Evolutionary conservation across 2,888 invertebrate genomes (phyloP).

Genomic region (Tiliacea citrago): DNA sequence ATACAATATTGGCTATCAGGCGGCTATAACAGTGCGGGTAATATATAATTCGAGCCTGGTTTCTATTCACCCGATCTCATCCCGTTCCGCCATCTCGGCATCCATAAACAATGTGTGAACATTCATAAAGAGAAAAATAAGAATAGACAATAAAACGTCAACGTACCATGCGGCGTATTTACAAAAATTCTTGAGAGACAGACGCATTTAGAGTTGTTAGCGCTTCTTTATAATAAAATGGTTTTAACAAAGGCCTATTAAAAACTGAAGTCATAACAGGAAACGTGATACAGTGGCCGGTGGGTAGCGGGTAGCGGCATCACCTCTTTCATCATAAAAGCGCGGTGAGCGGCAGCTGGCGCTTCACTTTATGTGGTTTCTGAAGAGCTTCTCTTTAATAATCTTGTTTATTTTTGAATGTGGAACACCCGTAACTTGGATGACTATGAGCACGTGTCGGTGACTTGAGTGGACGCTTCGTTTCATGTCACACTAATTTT

Average conservation of each 20-base stretch:
- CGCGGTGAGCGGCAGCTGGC: constrained; percentile 88
- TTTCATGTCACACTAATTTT: constrained; percentile 63
- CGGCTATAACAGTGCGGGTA: constrained; percentile 43
- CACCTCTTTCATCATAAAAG: constrained; percentile 88
- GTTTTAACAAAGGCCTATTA: constrained; percentile 86
- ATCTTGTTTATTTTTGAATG: constrained; percentile 88
- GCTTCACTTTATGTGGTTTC: constrained; percentile 88
- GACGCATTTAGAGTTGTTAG: constrained; percentile 83
- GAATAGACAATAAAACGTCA: constrained; percentile 78
- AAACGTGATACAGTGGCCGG: constrained; percentile 87
- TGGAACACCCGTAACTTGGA: constrained; percentile 85
- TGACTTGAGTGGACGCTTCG: constrained; percentile 61
- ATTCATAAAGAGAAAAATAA: constrained; percentile 75
- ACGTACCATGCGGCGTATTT: constrained; percentile 73
- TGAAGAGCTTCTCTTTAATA: constrained; percentile 87
- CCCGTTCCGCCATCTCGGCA: constrained; percentile 62
- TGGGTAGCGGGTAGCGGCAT: constrained; percentile 74
- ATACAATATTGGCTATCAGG: constrained; percentile 56
- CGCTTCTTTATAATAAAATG: constrained; percentile 85
- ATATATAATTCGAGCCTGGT: constrained; percentile 60
- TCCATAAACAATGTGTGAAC: constrained; percentile 76
- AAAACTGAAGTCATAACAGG: constrained; percentile 90
- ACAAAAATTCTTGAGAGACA: constrained; percentile 76
- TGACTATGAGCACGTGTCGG: constrained; percentile 80
- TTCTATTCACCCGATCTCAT: constrained; percentile 56